Evolutionary conservation across 2,888 invertebrate genomes (phyloP).

Genomic region (Spodoptera exigua): DNA sequence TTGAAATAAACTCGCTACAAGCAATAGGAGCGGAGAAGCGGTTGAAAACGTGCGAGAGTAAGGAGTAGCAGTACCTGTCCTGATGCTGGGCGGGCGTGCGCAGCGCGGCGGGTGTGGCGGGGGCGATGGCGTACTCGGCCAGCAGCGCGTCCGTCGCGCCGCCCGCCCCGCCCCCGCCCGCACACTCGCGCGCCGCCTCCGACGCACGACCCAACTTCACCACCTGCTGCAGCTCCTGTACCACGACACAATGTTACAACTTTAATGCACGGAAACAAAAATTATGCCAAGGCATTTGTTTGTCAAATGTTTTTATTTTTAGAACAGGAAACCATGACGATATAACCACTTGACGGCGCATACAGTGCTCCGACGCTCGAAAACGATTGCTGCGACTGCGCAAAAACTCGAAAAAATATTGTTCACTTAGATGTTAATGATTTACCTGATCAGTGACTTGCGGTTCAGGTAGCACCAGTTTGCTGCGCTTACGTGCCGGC

Average conservation of each 20-base stretch:
- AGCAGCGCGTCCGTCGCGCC: constrained; percentile 95
- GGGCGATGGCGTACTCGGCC: constrained; percentile 96
- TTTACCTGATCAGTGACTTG: constrained; percentile 96
- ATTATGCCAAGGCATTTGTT: no score
- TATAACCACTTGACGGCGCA: no score
- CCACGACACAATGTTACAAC: not conserved
- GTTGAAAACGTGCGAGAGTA: not conserved
- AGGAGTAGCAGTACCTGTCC: constrained; percentile 89
- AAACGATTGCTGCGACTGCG: not conserved
- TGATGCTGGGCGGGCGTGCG: constrained; percentile 96
- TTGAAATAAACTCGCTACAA: no score
- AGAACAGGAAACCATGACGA: no score
- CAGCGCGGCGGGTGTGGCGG: constrained; percentile 91
- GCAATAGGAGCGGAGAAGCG: no score
- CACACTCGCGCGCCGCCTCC: constrained; percentile 96
- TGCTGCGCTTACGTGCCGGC: constrained; percentile 97
- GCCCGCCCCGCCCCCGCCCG: constrained; percentile 91
- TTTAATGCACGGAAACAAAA: no score
- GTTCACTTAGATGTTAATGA: not conserved
- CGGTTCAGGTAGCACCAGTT: constrained; percentile 98
- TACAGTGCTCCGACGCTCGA: no score
- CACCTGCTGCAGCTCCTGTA: constrained; percentile 95
- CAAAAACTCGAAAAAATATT: not conserved
- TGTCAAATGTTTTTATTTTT: no score
- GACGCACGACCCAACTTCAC: constrained; percentile 97